These are phyloP conservation scores for Drosophila nasuta DNA, from an alignment of 1,140 invertebrate species.

Conservation along the genomic window DNA sequence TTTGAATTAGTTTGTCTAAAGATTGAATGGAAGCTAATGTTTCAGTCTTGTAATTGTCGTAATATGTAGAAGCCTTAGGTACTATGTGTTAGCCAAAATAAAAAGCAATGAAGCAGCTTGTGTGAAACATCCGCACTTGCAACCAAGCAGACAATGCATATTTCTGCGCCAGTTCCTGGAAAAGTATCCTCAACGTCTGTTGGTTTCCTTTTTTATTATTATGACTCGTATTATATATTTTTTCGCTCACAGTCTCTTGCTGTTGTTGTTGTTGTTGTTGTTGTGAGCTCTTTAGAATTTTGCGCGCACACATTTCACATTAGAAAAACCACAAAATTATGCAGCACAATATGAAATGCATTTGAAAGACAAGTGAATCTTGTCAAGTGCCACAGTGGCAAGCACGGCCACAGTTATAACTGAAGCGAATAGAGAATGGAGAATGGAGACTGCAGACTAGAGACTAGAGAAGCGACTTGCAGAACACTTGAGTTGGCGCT, in stretches of 20 bases:
- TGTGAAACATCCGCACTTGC: constrained; percentile 44
- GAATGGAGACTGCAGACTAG: neutral
- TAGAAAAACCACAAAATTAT: constrained; percentile 78
- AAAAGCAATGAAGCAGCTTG: constrained; percentile 48
- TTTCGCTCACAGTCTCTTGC: neutral
- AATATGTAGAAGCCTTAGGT: neutral
- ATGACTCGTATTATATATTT: neutral
- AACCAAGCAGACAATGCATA: constrained; percentile 10
- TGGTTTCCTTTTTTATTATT: neutral
- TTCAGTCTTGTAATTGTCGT: neutral
- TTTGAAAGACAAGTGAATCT: constrained; percentile 82
- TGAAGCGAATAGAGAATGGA: neutral
- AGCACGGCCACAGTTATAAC: constrained; percentile 1
- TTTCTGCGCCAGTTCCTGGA: constrained; percentile 51
- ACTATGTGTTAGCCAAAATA: neutral
- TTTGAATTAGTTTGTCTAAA: no score
- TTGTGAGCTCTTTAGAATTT: constrained; percentile 40
- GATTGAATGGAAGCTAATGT: no score
- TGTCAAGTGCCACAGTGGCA: constrained; percentile 71
- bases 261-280: constrained; percentile 4
- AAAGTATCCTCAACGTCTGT: constrained; percentile 58
- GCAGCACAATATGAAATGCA: constrained; percentile 81
- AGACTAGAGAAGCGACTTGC: constrained; percentile 29
- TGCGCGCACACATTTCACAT: constrained; percentile 65
- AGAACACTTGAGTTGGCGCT: constrained; percentile 79